Percentiles rank a stretch among this genome's conserved stretches.
Conservation (phyloP, 2,797 vertebrate species). For the Megaceryle alcyon region DNA sequence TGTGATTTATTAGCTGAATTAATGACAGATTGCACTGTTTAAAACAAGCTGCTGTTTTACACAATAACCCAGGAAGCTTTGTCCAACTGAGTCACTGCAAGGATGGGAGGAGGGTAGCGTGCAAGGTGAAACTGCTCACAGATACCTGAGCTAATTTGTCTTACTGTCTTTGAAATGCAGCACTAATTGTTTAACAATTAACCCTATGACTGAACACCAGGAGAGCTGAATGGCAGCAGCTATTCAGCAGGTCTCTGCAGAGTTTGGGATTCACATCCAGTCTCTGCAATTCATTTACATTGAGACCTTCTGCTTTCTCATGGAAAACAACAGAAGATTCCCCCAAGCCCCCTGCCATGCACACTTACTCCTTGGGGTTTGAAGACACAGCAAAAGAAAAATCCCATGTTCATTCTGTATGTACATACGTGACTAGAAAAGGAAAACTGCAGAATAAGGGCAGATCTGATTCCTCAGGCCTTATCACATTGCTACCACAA, state of each 20-base stretch:
- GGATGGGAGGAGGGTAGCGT: neutral
- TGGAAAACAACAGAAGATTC: constrained; percentile 6
- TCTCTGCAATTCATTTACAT: neutral
- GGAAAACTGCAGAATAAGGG: neutral
- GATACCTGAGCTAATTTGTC: constrained; percentile 81
- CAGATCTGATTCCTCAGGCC: neutral
- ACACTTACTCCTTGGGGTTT: neutral
- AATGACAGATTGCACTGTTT: constrained; percentile 74
- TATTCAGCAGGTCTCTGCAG: constrained; percentile 13
- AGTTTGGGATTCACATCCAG: constrained; percentile 10
- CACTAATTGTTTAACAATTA: constrained; percentile 74
- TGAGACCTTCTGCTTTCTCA: constrained; percentile 10
- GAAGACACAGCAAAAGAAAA: neutral
- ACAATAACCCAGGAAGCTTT: constrained; percentile 32
- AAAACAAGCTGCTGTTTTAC: constrained; percentile 74
- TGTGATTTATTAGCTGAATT: constrained; percentile 80
- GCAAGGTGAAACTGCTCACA: constrained; percentile 53
- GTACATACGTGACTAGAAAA: neutral
- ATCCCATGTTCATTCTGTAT: neutral
- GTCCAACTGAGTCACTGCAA: constrained; percentile 32
- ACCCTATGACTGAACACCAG: constrained; percentile 63
- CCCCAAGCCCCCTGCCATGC: neutral
- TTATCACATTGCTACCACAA: constrained; percentile 12
- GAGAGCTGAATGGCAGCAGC: constrained; percentile 57
- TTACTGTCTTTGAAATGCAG: constrained; percentile 68